Evolutionary conservation across 2,888 invertebrate species (phyloP), one percentile per base, ranked within the genome.

Genomic region (Eutolmus rufibarbis): DNA sequence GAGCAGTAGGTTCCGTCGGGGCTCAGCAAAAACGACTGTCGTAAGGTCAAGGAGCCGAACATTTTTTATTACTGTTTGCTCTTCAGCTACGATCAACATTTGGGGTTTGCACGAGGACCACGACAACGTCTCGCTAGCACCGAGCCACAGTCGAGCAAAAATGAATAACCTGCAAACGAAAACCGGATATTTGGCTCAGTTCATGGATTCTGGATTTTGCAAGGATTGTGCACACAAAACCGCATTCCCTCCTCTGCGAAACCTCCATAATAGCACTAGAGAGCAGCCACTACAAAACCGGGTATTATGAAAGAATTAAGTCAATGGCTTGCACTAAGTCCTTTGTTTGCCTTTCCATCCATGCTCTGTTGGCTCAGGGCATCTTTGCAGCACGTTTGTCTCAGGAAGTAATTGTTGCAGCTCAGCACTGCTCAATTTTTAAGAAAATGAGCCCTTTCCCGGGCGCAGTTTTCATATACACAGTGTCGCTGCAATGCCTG

Each of bases 271-370:
- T 86, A 78, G 86, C 43, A 51, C 74, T 87, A 40, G 79, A 87
- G 81, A 78, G 87, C 74, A 87, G 79, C 81, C 74, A 86, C 79
- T 87, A 79, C 74, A 86, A 77, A 79, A 86, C 77, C 57, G 66
- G 31, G 81, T 82, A 86, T 86, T 87, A 79, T 87, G 86, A 82
- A 79, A 86, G 86, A 87, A 87, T 86, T 87, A 85, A 87, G 81
- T 87, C 87, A 79, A 79, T 87, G 79, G 87, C 31, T 82, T 85
- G 74, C 74, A 74, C 85, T 85, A 85, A 74, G 85, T 85, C 85
- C 74, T 85, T 46, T 85, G 85, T 85, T 85, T 85, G 74, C 85
- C 28, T 16, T 85, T 23, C 46, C 46, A 85, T 74, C 85, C 74
- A n/a, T 74, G 46, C 74, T n/a, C 28, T 85, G 74, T 85, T 85